A percentile compares a stretch with the other conserved stretches of the same genome.
Evolutionary conservation across 2,113 vertebrate species (phyloP).

Genomic region (Campylorhamphus procurvoides): DNA sequence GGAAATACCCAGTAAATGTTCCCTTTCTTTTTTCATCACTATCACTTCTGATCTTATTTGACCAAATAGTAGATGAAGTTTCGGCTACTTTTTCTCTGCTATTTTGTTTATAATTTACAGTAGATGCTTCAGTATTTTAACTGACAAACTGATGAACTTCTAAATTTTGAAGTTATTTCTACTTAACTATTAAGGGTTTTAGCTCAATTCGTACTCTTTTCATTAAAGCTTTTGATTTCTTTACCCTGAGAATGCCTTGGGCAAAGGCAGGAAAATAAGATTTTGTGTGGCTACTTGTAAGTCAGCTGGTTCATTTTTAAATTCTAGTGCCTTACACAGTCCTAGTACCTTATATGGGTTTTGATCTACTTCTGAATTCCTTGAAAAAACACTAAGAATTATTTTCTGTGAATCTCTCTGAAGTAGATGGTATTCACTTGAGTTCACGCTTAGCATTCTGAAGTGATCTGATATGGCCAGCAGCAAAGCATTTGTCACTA

Average conservation of each 20-base stretch:
- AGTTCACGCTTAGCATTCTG: background rate
- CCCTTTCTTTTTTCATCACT: background rate
- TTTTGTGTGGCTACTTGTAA: background rate
- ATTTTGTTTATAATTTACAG: background rate
- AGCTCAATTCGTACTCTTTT: background rate
- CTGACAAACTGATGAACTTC: background rate
- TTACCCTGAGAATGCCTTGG: background rate
- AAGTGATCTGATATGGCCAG: background rate
- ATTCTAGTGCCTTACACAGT: background rate
- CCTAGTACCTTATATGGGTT: background rate
- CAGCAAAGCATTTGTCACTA: background rate
- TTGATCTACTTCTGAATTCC: background rate
- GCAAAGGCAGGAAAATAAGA: background rate
- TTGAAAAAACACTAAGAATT: too few relatives aligned
- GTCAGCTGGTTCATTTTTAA: background rate
- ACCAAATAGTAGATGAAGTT: background rate
- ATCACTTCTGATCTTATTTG: background rate
- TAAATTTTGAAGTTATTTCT: background rate
- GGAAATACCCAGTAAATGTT: background rate
- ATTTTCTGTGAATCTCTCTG: background rate
- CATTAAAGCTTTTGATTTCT: background rate
- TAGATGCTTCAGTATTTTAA: background rate
- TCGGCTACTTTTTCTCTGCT: background rate
- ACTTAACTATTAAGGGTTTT: background rate
- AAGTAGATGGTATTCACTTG: background rate